Base-by-base conservation (phyloP, 2,888 invertebrate species). In the Acrobasis repandana region DNA sequence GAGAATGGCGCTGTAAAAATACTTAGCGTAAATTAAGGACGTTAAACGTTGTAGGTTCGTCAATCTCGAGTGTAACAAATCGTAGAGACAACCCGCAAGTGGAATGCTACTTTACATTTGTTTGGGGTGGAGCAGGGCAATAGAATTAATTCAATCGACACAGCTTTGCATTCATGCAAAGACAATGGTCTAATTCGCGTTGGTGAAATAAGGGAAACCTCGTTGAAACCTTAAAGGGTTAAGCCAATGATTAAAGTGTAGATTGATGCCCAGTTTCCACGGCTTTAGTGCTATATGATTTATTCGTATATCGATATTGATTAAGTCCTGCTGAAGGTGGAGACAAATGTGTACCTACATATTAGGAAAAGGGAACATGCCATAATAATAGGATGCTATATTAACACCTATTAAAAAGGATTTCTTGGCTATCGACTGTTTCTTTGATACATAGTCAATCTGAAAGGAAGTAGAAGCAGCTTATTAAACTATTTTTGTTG, bases 81-180 rank as follows among this genome's bases (percentile, higher is more conserved):
- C 75, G 70, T 64, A 73, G 72, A 66, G 77, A 76, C 76, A 72
- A 74, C 74, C 77, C 77, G 72, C 76, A 72, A 79, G 76, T 74
- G 76, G 77, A 82, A 85, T 80, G 82, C 83, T 83, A 86, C 81
- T 85, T 83, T 79, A 86, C 85, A 85, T 86, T 86, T 83, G 85
- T 82, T 83, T 78, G 80, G 75, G 77, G 73, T 79, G 76, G 79
- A 88, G 88, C 85, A 81, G 76, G 82, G 86, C 86, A 81, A 88
- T 90, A 85, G 85, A 90, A 90, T 90, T 91, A 91, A 91, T 90
- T 90, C 88, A 87, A 90, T 90, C 83, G 86, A 71, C 77, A 76
- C 76, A 85, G 87, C 83, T 88, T 87, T 84, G 82, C 83, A 85
- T 88, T 85, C 83, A 82, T 76, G 79, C 79, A 79, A 85, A 86